Base-by-base conservation (phyloP, 2,888 invertebrate genomes). In the Ectemnius cavifrons region DNA sequence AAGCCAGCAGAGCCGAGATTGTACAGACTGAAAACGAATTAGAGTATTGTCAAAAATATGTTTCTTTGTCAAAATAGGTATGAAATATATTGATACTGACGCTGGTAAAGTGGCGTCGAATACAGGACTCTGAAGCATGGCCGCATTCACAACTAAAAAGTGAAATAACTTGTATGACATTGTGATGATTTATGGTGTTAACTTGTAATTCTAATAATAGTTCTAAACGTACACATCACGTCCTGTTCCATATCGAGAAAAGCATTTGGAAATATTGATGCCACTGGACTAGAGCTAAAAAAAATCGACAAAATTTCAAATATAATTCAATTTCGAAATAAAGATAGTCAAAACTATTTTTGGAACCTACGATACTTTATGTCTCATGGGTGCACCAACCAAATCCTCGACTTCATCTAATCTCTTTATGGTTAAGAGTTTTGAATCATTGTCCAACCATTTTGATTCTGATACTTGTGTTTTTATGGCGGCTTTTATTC, bases 401-500 rank as follows among this genome's bases (percentile, higher is more conserved):
- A 13, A 27, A 13, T 16, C 37, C 13, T 28, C 28, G 14, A 28
- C 14, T 28, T 37, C 27, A 2, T 37, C 14, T 3, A 60, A 23
- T 14, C 14, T 60, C 5, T 28, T 16, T n/a, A 13, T 37, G 1
- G 37, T n/a, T 14, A 28, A n/a, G 2, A n/a, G 2, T 16, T 28
- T 60, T n/a, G 60, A 28, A 6, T 60, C 37, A n/a, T 28, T n/a
- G 11, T 60, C 45, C n/a, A 60, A 14, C 60, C 60, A 60, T 0
- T 23, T n/a, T 6, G 60, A 60, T n/a, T 16, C 28, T 2, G 14
- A 4, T 5, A 60, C 28, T 37, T 60, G 27, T 5, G 13, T 2
- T 14, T 60, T 27, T 60, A 60, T n/a, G 6, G n/a, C 13, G 3
- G 14, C n/a, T 28, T n/a, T 28, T 16, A 28, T 1, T 11, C n/a